phyloP scores from a whole-genome alignment of 1,140 invertebrate genomes.

The Sarcophaga peregrina region DNA sequence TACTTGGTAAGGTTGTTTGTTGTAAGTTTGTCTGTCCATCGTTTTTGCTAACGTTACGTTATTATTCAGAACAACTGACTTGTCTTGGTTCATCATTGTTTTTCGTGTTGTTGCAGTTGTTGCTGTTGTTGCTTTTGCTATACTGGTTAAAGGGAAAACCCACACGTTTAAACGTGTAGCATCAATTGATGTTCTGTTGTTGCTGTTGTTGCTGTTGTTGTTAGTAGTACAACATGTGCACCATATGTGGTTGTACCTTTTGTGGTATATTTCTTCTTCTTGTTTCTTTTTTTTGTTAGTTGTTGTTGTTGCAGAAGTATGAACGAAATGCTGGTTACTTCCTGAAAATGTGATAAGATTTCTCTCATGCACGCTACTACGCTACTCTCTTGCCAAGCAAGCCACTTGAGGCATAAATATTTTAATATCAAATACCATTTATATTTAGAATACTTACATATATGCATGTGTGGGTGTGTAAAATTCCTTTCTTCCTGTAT shows the following conservation, averaged over 20 bases:
- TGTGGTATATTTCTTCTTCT: neutral
- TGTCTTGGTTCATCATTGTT: too few relatives aligned
- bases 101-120: too few relatives aligned
- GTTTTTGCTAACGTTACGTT: too few relatives aligned
- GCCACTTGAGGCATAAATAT: constrained; percentile 26
- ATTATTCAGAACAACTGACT: too few relatives aligned
- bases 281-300: too few relatives aligned
- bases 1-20: neutral
- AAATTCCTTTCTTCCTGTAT: too few relatives aligned
- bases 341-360: constrained; percentile 24
- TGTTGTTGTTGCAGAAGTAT: neutral
- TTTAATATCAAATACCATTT: constrained; percentile 10
- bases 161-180: neutral
- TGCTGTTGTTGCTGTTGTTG: too few relatives aligned
- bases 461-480: neutral
- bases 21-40: too few relatives aligned
- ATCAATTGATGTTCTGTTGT: too few relatives aligned
- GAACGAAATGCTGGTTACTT: constrained; percentile 6
- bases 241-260: constrained; percentile 1
- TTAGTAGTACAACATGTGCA: neutral
- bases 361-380: neutral
- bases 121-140: neutral
- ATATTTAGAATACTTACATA: neutral
- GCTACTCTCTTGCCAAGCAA: neutral
- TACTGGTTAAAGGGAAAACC: neutral